A percentile compares a stretch with the other conserved stretches of the same genome.
Evolutionary conservation across 2,888 invertebrate genomes (phyloP).

Genomic region (Mythimna loreyi): DNA sequence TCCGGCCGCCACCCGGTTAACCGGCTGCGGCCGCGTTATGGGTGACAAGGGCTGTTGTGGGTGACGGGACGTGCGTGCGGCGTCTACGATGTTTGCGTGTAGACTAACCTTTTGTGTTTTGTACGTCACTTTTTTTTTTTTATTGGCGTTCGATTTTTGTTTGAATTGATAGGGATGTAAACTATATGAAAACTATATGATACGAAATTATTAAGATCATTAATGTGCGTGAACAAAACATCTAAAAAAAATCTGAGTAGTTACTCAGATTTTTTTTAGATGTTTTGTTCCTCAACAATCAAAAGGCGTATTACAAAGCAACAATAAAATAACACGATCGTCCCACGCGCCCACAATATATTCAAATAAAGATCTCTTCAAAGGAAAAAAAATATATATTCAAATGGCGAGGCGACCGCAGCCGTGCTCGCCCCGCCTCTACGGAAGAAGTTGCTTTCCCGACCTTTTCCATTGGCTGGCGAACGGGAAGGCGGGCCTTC

Average conservation of each 20-base stretch:
- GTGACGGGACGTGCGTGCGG: slow-evolving; percentile 78
- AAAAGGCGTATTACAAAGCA: slow-evolving; percentile 59
- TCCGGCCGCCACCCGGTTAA: slow-evolving; percentile 69
- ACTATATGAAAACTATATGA: too few species aligned
- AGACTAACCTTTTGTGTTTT: slow-evolving; percentile 40
- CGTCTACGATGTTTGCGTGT: slow-evolving; percentile 80
- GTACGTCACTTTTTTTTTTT: slow-evolving; percentile 48
- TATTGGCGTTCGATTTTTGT: slow-evolving; percentile 34
- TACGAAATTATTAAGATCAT: too few species aligned
- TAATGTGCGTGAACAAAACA: background rate
- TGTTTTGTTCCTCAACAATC: background rate
- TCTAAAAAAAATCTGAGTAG: too few species aligned
- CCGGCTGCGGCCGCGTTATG: slow-evolving; percentile 87
- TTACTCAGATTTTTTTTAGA: too few species aligned
- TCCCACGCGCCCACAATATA: slow-evolving; percentile 79
- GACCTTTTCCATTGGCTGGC: slow-evolving; percentile 89
- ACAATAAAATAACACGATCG: slow-evolving; percentile 62
- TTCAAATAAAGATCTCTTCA: slow-evolving; percentile 88
- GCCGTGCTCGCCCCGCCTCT: slow-evolving; percentile 84
- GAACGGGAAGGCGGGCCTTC: slow-evolving; percentile 84
- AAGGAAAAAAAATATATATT: slow-evolving; percentile 86
- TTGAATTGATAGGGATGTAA: slow-evolving; percentile 17
- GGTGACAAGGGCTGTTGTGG: slow-evolving; percentile 89
- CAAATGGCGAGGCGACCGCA: slow-evolving; percentile 88
- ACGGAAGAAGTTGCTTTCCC: slow-evolving; percentile 88